These are phyloP conservation scores for Actenoides hombroni DNA, from an alignment of 2,113 vertebrate species.

Conservation along the genomic window DNA sequence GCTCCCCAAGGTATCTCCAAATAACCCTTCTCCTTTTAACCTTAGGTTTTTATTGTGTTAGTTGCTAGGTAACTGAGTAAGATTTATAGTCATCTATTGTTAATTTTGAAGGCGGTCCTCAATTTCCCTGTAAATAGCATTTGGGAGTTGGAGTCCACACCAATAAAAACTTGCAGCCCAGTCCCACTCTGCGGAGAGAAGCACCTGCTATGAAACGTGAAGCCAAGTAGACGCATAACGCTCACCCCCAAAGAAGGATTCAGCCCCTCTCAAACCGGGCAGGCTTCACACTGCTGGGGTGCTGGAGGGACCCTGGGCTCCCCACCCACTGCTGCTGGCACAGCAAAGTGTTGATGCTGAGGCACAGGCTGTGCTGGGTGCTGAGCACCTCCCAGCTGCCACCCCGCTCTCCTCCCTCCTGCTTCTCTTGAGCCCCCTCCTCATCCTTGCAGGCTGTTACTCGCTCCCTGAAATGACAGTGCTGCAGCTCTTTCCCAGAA, in stretches of 20 bases:
- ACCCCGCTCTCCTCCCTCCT: background rate
- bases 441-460: background rate
- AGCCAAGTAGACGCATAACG: background rate
- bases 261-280: background rate
- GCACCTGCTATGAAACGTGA: background rate
- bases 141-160: conserved; percentile 61
- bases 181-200: background rate
- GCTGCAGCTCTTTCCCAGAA: background rate
- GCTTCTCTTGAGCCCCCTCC: background rate
- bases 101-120: conserved; percentile 74
- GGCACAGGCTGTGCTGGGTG: background rate
- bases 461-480: rapidly evolving
- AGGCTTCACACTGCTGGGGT: background rate
- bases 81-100: conserved; percentile 80
- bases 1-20: conserved; percentile 67
- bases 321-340: background rate
- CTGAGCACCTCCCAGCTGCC: rapidly evolving
- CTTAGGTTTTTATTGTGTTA: conserved; percentile 72
- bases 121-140: conserved; percentile 67
- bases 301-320: background rate
- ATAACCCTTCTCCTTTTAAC: conserved; percentile 69
- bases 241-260: background rate
- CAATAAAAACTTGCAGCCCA: conserved; percentile 50
- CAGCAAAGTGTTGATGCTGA: background rate
- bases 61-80: conserved; percentile 82